These are phyloP conservation scores for Neolamprologus kungweensis DNA, from an alignment of 2,113 vertebrate genomes.

Conservation along the genomic window DNA sequence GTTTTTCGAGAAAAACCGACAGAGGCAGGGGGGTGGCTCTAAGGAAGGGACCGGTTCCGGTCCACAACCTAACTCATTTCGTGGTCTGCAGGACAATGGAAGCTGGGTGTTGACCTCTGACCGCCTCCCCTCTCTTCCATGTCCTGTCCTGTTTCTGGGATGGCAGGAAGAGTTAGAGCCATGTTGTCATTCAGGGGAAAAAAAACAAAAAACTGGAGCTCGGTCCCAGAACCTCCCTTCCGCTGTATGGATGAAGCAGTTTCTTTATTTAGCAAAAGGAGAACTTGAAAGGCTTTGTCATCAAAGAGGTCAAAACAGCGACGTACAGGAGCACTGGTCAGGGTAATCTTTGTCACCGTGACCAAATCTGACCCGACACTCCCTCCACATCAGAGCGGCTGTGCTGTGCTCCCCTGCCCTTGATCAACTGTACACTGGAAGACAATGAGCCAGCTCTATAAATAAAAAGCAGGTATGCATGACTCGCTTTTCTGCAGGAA, in stretches of 20 bases:
- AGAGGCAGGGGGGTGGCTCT: not conserved
- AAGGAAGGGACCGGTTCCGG: constrained; percentile 50
- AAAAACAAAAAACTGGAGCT: not conserved
- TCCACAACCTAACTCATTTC: not conserved
- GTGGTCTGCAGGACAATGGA: constrained; percentile 56
- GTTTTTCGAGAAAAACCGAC: not conserved
- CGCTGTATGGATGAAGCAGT: constrained; percentile 12
- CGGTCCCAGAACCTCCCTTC: constrained; percentile 54
- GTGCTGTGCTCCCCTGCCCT: not conserved
- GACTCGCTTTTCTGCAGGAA: constrained; percentile 2
- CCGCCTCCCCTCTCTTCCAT: not conserved
- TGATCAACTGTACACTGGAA: not conserved
- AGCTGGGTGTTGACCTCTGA: constrained; percentile 52
- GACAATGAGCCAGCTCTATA: constrained; percentile 24
- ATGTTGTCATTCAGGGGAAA: constrained; percentile 55
- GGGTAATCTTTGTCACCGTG: constrained; percentile 11
- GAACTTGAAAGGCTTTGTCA: not conserved
- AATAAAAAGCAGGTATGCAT: not conserved
- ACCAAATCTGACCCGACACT: constrained; percentile 9
- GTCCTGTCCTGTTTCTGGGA: constrained; percentile 15
- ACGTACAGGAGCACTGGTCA: not conserved
- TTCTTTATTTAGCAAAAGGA: constrained; percentile 51
- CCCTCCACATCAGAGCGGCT: not conserved
- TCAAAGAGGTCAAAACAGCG: not conserved
- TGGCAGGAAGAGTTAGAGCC: constrained; percentile 50